These are phyloP conservation scores for Nebria brevicollis DNA, from an alignment of 2,888 invertebrate genomes.

Conservation along the genomic window DNA sequence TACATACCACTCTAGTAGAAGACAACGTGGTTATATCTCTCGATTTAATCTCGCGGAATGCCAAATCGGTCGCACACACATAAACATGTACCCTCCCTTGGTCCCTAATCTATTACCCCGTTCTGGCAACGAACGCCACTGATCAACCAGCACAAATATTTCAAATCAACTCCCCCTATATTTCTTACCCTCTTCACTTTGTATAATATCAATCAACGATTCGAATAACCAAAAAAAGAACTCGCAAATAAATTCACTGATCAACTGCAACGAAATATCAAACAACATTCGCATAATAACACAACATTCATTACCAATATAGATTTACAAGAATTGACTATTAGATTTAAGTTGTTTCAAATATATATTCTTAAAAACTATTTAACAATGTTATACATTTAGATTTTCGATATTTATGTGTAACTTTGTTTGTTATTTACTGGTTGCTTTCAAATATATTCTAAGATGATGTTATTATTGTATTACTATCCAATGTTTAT, in stretches of 20 bases:
- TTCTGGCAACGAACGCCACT: conserved; percentile 14
- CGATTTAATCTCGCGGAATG: conserved; percentile 40
- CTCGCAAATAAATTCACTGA: not conserved
- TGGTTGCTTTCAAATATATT: not conserved
- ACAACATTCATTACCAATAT: too few relatives aligned
- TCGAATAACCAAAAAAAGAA: not conserved
- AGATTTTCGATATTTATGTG: not conserved
- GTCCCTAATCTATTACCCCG: not conserved
- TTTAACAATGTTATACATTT: too few relatives aligned
- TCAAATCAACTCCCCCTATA: conserved; percentile 35
- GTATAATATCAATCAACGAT: conserved; percentile 38
- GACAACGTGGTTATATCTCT: conserved; percentile 21
- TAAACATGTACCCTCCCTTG: conserved; percentile 15
- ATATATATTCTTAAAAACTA: too few relatives aligned
- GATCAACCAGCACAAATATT: conserved; percentile 16
- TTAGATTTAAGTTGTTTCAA: too few relatives aligned
- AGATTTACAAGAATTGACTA: too few relatives aligned
- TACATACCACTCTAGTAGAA: not conserved
- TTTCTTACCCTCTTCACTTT: conserved; percentile 1
- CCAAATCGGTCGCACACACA: conserved; percentile 31
- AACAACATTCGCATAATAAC: not conserved
- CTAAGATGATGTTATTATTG: not conserved
- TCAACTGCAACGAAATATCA: not conserved
- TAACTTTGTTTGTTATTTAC: not conserved
- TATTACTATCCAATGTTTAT: not conserved